These are phyloP conservation scores for Mormoops blainvillei DNA, from an alignment of 2,113 vertebrate genomes.

Conservation along the genomic window DNA sequence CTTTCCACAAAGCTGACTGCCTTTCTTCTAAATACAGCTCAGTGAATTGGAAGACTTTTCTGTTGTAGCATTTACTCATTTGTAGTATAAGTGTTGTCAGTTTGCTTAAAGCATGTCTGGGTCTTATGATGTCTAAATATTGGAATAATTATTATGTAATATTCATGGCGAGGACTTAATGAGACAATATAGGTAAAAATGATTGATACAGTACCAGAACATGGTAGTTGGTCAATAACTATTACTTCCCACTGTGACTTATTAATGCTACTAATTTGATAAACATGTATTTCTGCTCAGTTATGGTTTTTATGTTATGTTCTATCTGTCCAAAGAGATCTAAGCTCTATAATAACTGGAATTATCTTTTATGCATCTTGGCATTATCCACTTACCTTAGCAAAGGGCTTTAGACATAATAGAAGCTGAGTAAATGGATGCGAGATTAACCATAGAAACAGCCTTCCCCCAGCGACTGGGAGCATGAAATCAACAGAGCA, in stretches of 20 bases:
- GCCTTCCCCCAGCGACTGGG: neutral
- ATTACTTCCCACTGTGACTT: neutral
- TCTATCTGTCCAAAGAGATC: neutral
- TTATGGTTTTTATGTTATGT: neutral
- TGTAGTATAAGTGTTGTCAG: neutral
- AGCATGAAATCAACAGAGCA: neutral
- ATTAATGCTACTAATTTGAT: neutral
- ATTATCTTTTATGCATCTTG: neutral
- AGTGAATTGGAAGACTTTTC: neutral
- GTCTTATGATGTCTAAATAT: neutral
- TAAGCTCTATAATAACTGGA: neutral
- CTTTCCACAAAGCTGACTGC: neutral
- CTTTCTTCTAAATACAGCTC: neutral
- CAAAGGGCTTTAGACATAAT: neutral
- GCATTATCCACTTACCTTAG: neutral
- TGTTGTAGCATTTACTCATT: neutral
- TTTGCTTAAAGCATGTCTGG: neutral
- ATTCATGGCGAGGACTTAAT: neutral
- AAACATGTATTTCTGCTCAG: neutral
- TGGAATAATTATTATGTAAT: neutral
- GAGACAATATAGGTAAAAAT: neutral
- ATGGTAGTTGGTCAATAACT: neutral
- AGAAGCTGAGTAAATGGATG: neutral
- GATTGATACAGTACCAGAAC: neutral
- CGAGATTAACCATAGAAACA: conserved; percentile 13